Evolutionary conservation across 2,113 vertebrate species (phyloP), one percentile per base, ranked within the genome.

Genomic region (Leucopternis melanops): DNA sequence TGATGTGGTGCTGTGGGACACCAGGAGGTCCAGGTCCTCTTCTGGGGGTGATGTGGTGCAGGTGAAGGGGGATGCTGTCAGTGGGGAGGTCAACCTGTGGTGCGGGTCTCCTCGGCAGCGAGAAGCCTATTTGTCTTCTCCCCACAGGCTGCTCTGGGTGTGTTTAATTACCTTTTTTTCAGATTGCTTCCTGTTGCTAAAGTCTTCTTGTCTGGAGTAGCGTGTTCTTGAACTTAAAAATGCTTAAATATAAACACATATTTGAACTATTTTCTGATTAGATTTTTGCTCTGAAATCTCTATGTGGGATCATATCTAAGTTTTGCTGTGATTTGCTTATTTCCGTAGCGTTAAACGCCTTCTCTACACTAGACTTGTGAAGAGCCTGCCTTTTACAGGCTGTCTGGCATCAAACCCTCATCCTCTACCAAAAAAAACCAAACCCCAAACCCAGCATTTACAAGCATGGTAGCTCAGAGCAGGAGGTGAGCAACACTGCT

Each of bases 311-410:
- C 20, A 2, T 72, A 22, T 16, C 62, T 42, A 36, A 75, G n/a
- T 83, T 88, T 82, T 90, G 62, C 66, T 73, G 36, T 34, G 9
- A 34, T 90, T 81, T 86, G 18, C 50, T 65, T 70, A 16, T 81
- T 77, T 66, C 49, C 0, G 0, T 25, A 10, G n/a, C 1, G 0
- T 92, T 63, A 40, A 61, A 86, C 5, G 5, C 45, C 11, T 74
- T 90, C 42, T 77, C 34, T 26, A 1, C 22, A 10, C 34, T 20
- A 55, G 38, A 16, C 20, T 74, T 49, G 38, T 42, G 32, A 67
- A 44, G 57, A 79, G 20, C 32, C 44, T 75, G n/a, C 81, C 61
- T 55, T 81, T 82, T 89, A 16, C 42, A 40, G 81, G 13, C 75
- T 86, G 40, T 40, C 75, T 94, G 78, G n/a, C n/a, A 38, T 58